These are phyloP conservation scores for Ceratina japonica DNA, from an alignment of 1,140 invertebrate genomes.

Conservation along the genomic window DNA sequence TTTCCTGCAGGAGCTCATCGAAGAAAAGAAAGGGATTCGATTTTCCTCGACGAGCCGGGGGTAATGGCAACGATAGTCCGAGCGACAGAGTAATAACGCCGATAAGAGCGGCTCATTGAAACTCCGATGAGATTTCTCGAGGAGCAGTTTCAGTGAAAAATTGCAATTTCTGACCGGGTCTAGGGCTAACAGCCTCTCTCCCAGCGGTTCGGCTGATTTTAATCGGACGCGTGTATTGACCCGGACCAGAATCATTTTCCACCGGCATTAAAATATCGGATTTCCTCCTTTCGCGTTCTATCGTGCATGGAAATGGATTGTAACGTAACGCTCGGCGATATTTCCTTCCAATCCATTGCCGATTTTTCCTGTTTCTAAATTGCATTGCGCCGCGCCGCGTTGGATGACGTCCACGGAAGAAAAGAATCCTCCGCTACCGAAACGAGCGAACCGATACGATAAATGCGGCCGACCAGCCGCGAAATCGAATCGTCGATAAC, in stretches of 20 bases:
- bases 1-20: neutral
- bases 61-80: constrained; percentile 25
- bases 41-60: neutral
- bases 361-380: neutral
- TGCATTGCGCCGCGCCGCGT: neutral
- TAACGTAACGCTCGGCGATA: neutral
- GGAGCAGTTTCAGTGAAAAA: constrained; percentile 35
- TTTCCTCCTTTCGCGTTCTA: neutral
- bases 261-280: constrained; percentile 36
- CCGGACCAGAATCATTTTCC: neutral
- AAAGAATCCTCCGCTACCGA: neutral
- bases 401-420: constrained; percentile 15
- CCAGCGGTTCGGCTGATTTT: neutral
- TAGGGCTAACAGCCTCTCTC: neutral
- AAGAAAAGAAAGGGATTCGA: constrained; percentile 5
- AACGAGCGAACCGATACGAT: constrained; percentile 26
- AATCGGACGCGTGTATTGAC: constrained; percentile 39
- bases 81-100: constrained; percentile 56
- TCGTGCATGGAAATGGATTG: neutral
- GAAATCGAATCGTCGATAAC: constrained; percentile 47
- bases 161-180: constrained; percentile 38
- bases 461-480: constrained; percentile 37
- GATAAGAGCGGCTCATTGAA: constrained; percentile 57
- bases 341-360: constrained; percentile 30
- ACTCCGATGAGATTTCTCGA: constrained; percentile 47